Base-by-base conservation (phyloP, 2,113 vertebrate genomes). In the Laterallus jamaicensis region DNA sequence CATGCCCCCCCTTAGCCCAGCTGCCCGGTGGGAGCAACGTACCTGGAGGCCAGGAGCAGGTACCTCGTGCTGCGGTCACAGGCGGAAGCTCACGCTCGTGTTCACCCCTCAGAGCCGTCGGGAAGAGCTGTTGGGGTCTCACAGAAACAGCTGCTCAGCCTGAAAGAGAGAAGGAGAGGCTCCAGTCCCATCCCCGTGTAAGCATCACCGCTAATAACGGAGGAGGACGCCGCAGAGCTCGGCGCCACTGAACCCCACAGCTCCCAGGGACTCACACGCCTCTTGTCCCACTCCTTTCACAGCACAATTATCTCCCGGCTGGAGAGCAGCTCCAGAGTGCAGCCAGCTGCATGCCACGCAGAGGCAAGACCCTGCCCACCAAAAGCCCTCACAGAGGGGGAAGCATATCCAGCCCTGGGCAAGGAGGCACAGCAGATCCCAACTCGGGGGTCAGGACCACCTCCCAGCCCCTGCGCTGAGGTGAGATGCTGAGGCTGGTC, bases 101-200 rank as follows among this genome's bases (percentile, higher is more conserved):
- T 70, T 11, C 7, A 7, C 50, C 60, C 82, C 67, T 66, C 10
- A 5, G 29, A 24, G 59, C 18, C 1, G 83, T 71, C 9, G 11
- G 93, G 60, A 95, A 70, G 71, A 93, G 58, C 60, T 0, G 88
- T 92, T 22, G 7, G 91, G 83, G 83, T 88, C 96, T 97, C 96
- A 88, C 44, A 91, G 91, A 82, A 92, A 86, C 49, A 47, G 93
- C 17, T 69, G 40, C 82, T 96, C 96, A 91, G 91, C 96, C 98
- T 98, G 96, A 7, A 96, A 95, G 70, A 83, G 90, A 96, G 95
- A 88, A 58, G 56, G 52, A 83, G 60, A 88, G 73, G 83, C 79
- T 96, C 25, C 92, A 90, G 91, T 74, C 28, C 68, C 6, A 0
- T 87, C 84, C 89, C 81, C 54, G 78, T 71, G 63, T 55, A 9